Base-by-base conservation (phyloP, 2,113 vertebrate species). In the Hirundichthys speculiger region DNA sequence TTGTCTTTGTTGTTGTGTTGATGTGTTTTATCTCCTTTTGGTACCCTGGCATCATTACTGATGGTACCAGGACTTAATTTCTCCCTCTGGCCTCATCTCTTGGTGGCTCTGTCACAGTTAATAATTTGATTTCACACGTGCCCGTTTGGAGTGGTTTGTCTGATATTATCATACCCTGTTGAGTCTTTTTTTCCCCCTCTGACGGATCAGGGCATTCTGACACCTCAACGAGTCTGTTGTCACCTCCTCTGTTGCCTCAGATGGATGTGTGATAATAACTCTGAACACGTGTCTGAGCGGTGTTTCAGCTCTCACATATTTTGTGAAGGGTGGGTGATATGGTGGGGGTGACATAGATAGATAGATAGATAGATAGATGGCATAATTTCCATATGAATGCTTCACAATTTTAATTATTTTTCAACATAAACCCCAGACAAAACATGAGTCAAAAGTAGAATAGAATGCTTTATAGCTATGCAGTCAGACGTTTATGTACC, bases 121-220 rank as follows among this genome's bases (percentile, higher is more conserved):
- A 43, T 79, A 8, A 66, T 79, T 60, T 27, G 67, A 69, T 74
- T 64, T 75, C 45, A 57, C 30, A 40, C 42, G 46, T 76, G 58
- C 11, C 34, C 46, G 57, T 5, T 6, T 68, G 50, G 16, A 65
- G 47, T 14, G 38, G 63, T 47, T 41, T 46, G 24, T 54, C 27
- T 27, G 52, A 38, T 53, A 30, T 69, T 20, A 62, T 75, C 67
- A 58, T 71, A 67, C 15, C 18, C 19, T 19, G n/a, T 49, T 0
- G 7, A 60, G 43, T 47, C 25, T 75, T 78, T 45, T 45, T 15
- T 18, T 7, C 4, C 4, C 16, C 11, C 11, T 55, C 39, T 14
- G 62, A 59, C 13, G 45, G 75, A 78, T 82, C 65, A 34, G 80
- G 64, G 48, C 76, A 52, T 45, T 75, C 78, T 57, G 75, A 85